Conservation (phyloP, 2,888 invertebrate genomes). For the Syritta pipiens region DNA sequence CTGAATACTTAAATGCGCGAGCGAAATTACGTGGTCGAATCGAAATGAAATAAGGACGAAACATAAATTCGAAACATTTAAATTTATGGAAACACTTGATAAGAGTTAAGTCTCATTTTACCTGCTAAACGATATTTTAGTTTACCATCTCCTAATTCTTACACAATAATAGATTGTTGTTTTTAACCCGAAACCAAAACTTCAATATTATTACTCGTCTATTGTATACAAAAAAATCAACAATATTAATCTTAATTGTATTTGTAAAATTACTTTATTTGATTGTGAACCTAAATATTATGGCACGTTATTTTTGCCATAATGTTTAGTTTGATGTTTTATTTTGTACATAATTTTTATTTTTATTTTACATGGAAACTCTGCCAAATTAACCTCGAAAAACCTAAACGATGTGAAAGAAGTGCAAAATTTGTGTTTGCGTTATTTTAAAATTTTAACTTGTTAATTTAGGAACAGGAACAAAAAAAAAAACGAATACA, state of each 20-base stretch:
- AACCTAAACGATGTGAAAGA: constrained; percentile 23
- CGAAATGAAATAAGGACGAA: constrained; percentile 74
- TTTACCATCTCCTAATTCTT: constrained; percentile 14
- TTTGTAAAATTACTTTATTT: not conserved
- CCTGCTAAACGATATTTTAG: constrained; percentile 42
- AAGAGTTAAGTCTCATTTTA: no score
- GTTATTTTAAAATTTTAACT: not conserved
- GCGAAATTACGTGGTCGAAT: constrained; percentile 82
- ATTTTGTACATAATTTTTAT: constrained; percentile 43
- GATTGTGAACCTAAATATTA: constrained; percentile 18
- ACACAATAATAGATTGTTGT: constrained; percentile 27
- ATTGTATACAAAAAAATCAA: constrained; percentile 25
- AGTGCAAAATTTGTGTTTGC: constrained; percentile 8
- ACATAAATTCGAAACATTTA: not conserved
- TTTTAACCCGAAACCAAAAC: constrained; percentile 26
- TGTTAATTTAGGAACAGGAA: no score
- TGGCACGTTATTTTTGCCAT: constrained; percentile 56
- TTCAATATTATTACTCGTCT: constrained; percentile 24
- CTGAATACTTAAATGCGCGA: constrained; percentile 83
- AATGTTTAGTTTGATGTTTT: constrained; percentile 4
- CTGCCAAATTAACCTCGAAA: constrained; percentile 59
- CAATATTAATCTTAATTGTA: constrained; percentile 16
- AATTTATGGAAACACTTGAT: no score
- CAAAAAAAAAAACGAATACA: no score
- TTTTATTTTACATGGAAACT: constrained; percentile 7